phyloP scores from a whole-genome alignment of 2,797 vertebrate species.

The Lindbergichthys nudifrons region DNA sequence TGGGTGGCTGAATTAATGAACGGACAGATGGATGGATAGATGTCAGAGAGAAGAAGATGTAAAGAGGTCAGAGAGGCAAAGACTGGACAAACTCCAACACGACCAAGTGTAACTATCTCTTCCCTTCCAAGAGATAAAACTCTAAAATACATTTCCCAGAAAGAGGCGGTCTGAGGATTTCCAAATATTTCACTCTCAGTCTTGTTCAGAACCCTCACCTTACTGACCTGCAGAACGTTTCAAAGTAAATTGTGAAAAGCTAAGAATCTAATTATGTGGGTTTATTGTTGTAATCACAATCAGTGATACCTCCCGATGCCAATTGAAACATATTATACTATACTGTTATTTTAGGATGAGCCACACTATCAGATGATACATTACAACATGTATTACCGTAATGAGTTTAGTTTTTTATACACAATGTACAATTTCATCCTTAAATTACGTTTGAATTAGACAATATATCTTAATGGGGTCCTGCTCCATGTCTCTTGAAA shows the following conservation, averaged over 20 bases:
- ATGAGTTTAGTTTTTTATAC: neutral
- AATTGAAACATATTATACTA: neutral
- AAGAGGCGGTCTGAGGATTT: neutral
- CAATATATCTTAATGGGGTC: neutral
- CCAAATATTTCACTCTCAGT: neutral
- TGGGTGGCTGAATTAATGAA: conserved; percentile 62
- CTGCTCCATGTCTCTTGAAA: conserved; percentile 15
- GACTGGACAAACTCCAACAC: conserved; percentile 64
- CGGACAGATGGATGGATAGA: conserved; percentile 63
- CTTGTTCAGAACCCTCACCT: neutral
- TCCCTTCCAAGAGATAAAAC: conserved; percentile 26
- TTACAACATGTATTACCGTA: too few species aligned
- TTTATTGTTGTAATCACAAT: neutral
- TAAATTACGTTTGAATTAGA: neutral
- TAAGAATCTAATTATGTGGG: neutral
- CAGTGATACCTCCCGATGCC: neutral
- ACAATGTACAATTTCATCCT: too few species aligned
- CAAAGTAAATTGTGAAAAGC: too few species aligned
- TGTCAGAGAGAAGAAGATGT: conserved; percentile 68
- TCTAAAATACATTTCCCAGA: conserved; percentile 12
- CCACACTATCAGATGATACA: too few species aligned
- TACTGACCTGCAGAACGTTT: neutral
- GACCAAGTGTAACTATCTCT: conserved; percentile 34
- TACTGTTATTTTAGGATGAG: neutral
- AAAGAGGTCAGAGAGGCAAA: conserved; percentile 78